Percentiles rank a stretch among this genome's conserved stretches.
These are phyloP conservation scores for Adoxophyes honmai DNA, from an alignment of 1,140 invertebrate species.

Conservation along the genomic window DNA sequence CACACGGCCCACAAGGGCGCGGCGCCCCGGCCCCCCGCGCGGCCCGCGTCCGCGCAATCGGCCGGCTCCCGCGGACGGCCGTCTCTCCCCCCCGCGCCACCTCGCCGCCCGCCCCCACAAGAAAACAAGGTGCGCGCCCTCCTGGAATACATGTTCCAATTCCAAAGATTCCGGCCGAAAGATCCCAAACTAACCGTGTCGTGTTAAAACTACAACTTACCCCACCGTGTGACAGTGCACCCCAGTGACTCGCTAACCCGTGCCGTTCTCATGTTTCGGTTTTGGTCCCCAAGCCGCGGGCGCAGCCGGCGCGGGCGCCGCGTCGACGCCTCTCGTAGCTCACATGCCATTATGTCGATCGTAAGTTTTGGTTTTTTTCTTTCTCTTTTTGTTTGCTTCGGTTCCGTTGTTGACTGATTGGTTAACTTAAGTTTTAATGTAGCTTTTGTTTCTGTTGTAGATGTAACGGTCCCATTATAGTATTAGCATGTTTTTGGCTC, in stretches of 20 bases:
- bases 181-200: constrained; percentile 27
- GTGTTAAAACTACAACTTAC: constrained; percentile 33
- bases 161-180: constrained; percentile 44
- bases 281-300: constrained; percentile 26
- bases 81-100: constrained; percentile 55
- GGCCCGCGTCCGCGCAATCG: constrained; percentile 26
- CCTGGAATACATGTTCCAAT: constrained; percentile 58
- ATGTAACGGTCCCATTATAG: neutral
- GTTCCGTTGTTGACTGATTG: constrained; percentile 28
- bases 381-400: constrained; percentile 41
- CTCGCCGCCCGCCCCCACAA: constrained; percentile 42
- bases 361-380: constrained; percentile 70
- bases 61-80: constrained; percentile 46
- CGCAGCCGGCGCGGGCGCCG: constrained; percentile 17
- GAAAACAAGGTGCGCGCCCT: constrained; percentile 59
- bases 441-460: constrained; percentile 23
- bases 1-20: constrained; percentile 78
- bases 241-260: constrained; percentile 42
- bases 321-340: constrained; percentile 30
- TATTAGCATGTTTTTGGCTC: neutral
- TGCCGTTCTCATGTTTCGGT: constrained; percentile 26
- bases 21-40: constrained; percentile 36
- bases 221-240: constrained; percentile 60
- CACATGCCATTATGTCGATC: constrained; percentile 75
- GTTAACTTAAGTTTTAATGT: constrained; percentile 23